Percentiles rank a stretch among this genome's conserved stretches.
Conservation (phyloP, 2,888 invertebrate species). For the Proisotoma minuta region DNA sequence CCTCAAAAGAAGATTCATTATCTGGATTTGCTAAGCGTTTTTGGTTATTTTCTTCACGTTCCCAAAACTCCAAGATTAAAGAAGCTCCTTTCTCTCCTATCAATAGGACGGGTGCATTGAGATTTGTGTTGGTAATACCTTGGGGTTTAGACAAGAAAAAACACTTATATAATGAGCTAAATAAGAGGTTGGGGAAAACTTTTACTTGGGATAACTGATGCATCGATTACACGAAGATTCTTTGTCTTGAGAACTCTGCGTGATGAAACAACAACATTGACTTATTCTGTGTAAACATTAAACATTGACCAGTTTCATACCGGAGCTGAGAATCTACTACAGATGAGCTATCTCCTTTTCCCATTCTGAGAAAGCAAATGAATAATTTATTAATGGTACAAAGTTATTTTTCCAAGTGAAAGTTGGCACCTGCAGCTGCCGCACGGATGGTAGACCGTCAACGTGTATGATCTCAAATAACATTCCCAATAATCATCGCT, state of each 20-base stretch:
- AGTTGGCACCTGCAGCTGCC: constrained; percentile 8
- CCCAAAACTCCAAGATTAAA: constrained; percentile 6
- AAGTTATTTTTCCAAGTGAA: background rate
- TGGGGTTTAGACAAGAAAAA: background rate
- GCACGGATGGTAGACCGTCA: constrained; percentile 43
- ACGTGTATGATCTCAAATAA: constrained; percentile 34
- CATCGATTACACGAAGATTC: background rate
- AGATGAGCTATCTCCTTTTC: constrained; percentile 12
- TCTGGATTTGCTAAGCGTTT: no score
- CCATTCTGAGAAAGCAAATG: background rate
- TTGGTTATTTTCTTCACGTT: background rate
- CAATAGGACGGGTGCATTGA: constrained; percentile 11
- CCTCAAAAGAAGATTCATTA: no score
- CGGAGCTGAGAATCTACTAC: constrained; percentile 33
- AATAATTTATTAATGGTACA: no score
- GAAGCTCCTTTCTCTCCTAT: constrained; percentile 13
- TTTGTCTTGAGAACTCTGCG: background rate
- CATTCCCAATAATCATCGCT: constrained; percentile 44
- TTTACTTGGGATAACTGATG: background rate
- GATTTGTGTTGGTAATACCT: background rate
- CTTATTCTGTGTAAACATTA: background rate
- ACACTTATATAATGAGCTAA: background rate
- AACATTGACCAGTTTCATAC: constrained; percentile 8
- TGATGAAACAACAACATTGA: no score
- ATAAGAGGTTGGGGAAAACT: no score